Evolutionary conservation across 1,140 invertebrate genomes (phyloP).

Genomic region (Neomicropteryx cornuta): DNA sequence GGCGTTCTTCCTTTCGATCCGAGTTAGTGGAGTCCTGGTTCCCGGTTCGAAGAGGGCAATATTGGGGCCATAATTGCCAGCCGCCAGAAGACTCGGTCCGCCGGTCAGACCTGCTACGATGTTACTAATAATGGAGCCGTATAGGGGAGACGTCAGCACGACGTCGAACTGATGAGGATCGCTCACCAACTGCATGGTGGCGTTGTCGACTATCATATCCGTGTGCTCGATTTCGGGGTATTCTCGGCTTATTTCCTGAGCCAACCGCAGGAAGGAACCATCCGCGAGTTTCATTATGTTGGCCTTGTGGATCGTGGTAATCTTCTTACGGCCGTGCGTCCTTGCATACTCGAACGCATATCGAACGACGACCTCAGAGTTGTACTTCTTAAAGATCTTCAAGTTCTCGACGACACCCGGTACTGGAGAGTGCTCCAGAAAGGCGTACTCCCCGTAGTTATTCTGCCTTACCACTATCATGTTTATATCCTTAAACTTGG

Average conservation of each 20-base stretch:
- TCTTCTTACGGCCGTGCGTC: conserved; percentile 36
- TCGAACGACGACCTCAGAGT: too few relatives aligned
- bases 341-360: conserved; percentile 49
- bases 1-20: too few relatives aligned
- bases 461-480: too few relatives aligned
- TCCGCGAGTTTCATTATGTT: too few relatives aligned
- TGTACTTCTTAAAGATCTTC: too few relatives aligned
- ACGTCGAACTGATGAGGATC: conserved; percentile 64
- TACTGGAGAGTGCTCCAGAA: too few relatives aligned
- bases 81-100: conserved; percentile 52
- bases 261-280: conserved; percentile 48
- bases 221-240: conserved; percentile 47
- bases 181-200: conserved; percentile 48
- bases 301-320: conserved; percentile 38
- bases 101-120: conserved; percentile 58
- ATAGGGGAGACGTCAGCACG: conserved; percentile 59
- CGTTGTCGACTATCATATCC: conserved; percentile 56
- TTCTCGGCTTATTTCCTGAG: conserved; percentile 41
- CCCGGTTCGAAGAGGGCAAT: too few relatives aligned
- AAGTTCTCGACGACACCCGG: too few relatives aligned
- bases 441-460: too few relatives aligned
- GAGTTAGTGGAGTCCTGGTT: too few relatives aligned
- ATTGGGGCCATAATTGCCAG: conserved; percentile 52
- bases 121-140: conserved; percentile 60
- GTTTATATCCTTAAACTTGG: too few relatives aligned